phyloP scores from a whole-genome alignment of 2,888 invertebrate species.

The Pachycephus smyrnensis region DNA sequence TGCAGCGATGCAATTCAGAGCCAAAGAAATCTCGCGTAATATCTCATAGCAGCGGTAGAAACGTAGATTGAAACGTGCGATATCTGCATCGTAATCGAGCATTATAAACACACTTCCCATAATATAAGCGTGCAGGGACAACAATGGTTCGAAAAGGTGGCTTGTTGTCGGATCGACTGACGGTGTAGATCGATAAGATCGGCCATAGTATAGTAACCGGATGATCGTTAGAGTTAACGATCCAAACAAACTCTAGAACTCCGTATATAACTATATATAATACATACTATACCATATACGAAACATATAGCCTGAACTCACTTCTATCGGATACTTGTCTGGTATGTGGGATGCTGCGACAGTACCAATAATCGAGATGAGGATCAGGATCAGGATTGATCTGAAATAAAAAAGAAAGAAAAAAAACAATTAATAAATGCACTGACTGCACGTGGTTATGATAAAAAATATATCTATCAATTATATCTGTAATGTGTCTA shows the following conservation, averaged over 20 bases:
- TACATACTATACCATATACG: neutral
- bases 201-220: neutral
- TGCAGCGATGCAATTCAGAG: neutral
- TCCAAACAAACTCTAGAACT: neutral
- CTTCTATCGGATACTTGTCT: constrained; percentile 60
- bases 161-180: neutral
- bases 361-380: constrained; percentile 43
- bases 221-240: neutral
- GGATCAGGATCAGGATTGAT: constrained; percentile 51
- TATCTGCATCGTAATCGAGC: neutral
- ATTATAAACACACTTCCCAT: neutral
- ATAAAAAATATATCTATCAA: neutral
- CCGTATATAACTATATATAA: neutral
- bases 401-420: constrained; percentile 56
- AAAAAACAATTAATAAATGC: neutral
- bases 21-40: neutral
- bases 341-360: constrained; percentile 51
- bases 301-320: constrained; percentile 36
- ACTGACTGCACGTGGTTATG: neutral
- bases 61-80: neutral
- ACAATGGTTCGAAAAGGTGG: neutral
- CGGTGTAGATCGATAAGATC: neutral
- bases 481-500: neutral
- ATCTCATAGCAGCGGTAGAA: neutral
- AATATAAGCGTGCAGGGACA: neutral